Evolutionary conservation across 2,888 invertebrate genomes (phyloP).

Genomic region (Maniola hyperantus): DNA sequence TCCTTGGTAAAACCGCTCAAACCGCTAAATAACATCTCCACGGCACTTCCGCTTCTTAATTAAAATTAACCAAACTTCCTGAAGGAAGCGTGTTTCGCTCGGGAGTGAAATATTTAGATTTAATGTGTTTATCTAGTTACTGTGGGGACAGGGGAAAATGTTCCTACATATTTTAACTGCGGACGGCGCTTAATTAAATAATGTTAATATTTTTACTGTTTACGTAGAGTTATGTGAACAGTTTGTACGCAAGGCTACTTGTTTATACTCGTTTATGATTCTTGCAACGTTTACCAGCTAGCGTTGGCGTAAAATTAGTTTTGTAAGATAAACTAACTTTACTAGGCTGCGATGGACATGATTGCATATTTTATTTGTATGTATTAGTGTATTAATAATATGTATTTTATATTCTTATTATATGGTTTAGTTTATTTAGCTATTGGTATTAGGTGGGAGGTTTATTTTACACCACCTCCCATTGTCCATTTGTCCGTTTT

Average conservation of each 20-base stretch:
- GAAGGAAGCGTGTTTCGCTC: conserved; percentile 31
- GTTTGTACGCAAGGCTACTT: background rate
- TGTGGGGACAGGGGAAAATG: conserved; percentile 2
- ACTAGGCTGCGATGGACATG: too few relatives aligned
- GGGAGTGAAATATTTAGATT: conserved; percentile 27
- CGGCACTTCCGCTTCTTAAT: conserved; percentile 30
- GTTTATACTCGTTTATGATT: too few relatives aligned
- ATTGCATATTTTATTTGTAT: too few relatives aligned
- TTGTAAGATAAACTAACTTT: too few relatives aligned
- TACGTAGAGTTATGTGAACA: background rate
- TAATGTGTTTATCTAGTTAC: conserved; percentile 19
- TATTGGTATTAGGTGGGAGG: too few relatives aligned
- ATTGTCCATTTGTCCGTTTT: too few relatives aligned
- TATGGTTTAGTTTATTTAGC: too few relatives aligned
- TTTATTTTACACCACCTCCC: too few relatives aligned
- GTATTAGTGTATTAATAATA: too few relatives aligned
- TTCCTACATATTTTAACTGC: conserved; percentile 15
- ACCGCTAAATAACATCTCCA: background rate
- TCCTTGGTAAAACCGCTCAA: background rate
- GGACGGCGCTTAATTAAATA: conserved; percentile 7
- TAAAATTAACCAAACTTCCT: conserved; percentile 37
- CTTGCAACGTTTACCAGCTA: background rate
- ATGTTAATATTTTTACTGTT: conserved; percentile 9
- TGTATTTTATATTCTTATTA: too few relatives aligned
- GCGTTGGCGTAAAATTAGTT: background rate